Base-by-base conservation (phyloP, 2,888 invertebrate genomes). In the Coremacera marginata region DNA sequence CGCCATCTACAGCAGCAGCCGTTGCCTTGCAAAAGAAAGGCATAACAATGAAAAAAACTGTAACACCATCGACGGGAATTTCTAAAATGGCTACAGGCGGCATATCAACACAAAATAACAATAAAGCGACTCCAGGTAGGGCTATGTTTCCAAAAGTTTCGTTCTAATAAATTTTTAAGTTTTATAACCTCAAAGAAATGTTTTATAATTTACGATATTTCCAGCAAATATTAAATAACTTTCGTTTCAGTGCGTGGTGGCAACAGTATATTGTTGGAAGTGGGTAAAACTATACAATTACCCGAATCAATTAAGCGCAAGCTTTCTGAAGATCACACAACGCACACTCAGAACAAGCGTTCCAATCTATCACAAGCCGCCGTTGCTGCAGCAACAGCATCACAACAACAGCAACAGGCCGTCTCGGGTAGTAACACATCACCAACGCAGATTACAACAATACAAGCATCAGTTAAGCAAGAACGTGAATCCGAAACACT, bases 1-100 rank as follows among this genome's bases (percentile, higher is more conserved):
- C 73, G 19, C 80, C 25, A 72, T 83, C 68, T 3, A 80, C 83
- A 1, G 83, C 80, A 5, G 83, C 86, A 14, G 84, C 86, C 11
- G 84, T 84, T 14, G 87, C 85, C 0, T 81, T 88, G 0, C 88
- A 88, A 68, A 87, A 86, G 76, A 88, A 88, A 44, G 87, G 87
- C 0, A 88, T 88, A 8, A 88, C 87, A 0, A 80, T 88, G 71
- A 87, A 87, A 57, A 88, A 88, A 77, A 81, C 88, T 70, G 79
- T 0, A 52, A 70, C 77, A 62, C 27, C 75, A 71, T 4, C 81
- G 75, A 75, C 51, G 75, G 8, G 31, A 71, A 9, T 19, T 75
- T 9, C 67, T 16, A 63, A 70, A 49, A 34, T 51, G 63, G 5
- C 49, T 63, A 16, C 67, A 77, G 70, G 76, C 77, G 77, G 8